Conservation (phyloP, 2,113 vertebrate genomes). For the Mirza zaza region DNA sequence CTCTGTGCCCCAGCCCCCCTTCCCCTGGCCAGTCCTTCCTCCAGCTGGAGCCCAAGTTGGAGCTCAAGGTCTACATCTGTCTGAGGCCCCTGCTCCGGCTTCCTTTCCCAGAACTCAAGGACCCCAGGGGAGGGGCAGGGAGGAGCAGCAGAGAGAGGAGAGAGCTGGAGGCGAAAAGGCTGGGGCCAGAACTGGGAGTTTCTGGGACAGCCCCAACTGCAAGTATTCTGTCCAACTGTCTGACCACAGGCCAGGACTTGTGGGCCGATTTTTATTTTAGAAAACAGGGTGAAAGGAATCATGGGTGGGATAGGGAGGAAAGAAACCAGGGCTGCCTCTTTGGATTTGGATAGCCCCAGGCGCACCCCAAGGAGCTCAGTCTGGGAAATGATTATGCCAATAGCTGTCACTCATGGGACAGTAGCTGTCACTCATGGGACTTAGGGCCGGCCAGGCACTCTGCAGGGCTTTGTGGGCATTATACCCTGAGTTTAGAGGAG, state of each 20-base stretch:
- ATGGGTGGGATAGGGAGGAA: background rate
- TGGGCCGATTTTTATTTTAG: conserved; percentile 35
- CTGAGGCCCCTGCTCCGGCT: conserved; percentile 42
- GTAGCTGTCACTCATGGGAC: background rate
- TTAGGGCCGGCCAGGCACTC: background rate
- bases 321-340: background rate
- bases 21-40: background rate
- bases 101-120: conserved; percentile 73
- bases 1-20: background rate
- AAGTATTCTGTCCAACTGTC: conserved; percentile 39
- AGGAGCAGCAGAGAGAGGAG: conserved; percentile 21
- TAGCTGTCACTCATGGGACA: no score
- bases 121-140: conserved; percentile 55
- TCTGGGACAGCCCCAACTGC: conserved; percentile 61
- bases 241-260: conserved; percentile 43
- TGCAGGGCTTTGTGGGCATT: background rate
- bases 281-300: background rate
- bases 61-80: conserved; percentile 57
- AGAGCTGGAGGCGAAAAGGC: background rate
- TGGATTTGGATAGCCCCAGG: background rate
- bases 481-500: background rate
- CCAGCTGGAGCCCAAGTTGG: conserved; percentile 40
- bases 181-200: conserved; percentile 67
- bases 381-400: background rate
- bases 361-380: background rate